Conservation (phyloP, 2,888 invertebrate species). For the Phyto melanocephala region DNA sequence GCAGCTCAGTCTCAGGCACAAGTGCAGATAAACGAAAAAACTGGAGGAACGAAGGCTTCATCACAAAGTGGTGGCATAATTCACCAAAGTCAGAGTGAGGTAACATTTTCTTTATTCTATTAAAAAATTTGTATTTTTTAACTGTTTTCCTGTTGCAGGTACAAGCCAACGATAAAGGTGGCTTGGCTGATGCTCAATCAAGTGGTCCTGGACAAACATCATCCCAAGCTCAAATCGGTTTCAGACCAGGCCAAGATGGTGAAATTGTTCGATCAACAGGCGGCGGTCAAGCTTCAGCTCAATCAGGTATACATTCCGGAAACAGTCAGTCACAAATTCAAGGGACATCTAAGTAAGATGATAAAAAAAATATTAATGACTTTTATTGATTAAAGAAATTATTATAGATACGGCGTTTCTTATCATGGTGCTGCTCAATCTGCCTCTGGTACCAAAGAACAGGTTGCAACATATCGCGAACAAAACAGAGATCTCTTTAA, state of each 20-base stretch:
- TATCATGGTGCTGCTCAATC: constrained; percentile 91
- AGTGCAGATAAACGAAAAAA: constrained; percentile 86
- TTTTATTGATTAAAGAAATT: neutral
- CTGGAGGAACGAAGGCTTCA: constrained; percentile 86
- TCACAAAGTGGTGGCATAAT: constrained; percentile 87
- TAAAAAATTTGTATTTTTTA: too few species aligned
- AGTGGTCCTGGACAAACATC: constrained; percentile 91
- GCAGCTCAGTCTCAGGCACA: constrained; percentile 88
- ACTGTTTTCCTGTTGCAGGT: constrained; percentile 79
- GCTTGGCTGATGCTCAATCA: constrained; percentile 91
- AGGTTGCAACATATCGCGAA: constrained; percentile 82
- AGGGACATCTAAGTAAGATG: constrained; percentile 83
- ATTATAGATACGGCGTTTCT: constrained; percentile 84
- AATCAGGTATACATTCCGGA: constrained; percentile 86
- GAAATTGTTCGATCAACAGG: constrained; percentile 81
- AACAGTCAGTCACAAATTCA: constrained; percentile 91
- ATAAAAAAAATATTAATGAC: neutral
- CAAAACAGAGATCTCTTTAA: constrained; percentile 84
- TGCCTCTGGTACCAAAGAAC: constrained; percentile 85
- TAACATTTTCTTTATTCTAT: constrained; percentile 32
- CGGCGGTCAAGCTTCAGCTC: constrained; percentile 89
- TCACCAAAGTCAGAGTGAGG: constrained; percentile 83
- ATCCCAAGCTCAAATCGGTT: constrained; percentile 93
- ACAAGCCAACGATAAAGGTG: constrained; percentile 89
- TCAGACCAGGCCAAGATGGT: constrained; percentile 84